phyloP scores from a whole-genome alignment of 2,797 vertebrate species.

The Ambastaia sidthimunki region DNA sequence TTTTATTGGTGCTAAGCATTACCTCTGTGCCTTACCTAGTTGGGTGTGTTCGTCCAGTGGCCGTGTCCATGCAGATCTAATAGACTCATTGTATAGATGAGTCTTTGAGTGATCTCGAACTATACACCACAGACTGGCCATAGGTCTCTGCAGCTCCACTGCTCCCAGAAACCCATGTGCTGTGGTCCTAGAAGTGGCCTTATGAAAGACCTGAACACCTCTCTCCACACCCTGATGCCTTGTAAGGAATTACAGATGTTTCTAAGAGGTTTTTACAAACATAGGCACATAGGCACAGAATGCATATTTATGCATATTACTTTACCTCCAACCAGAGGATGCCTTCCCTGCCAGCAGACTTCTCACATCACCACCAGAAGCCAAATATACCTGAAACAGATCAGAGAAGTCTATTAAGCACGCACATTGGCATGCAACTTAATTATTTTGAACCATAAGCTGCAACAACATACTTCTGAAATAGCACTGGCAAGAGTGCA shows the following conservation, averaged over 20 bases:
- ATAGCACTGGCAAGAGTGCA: slow-evolving; percentile 80
- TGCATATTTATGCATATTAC: neutral
- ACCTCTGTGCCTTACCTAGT: slow-evolving; percentile 81
- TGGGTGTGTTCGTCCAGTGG: slow-evolving; percentile 89
- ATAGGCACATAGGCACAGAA: neutral
- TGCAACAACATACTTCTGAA: slow-evolving; percentile 77
- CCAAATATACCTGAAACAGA: slow-evolving; percentile 84
- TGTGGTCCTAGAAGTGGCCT: slow-evolving; percentile 83
- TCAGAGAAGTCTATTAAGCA: slow-evolving; percentile 42
- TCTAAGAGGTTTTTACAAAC: neutral
- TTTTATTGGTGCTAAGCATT: neutral
- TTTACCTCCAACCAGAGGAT: slow-evolving; percentile 89
- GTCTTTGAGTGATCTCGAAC: slow-evolving; percentile 87
- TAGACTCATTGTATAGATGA: slow-evolving; percentile 85
- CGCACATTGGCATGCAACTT: neutral
- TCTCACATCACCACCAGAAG: slow-evolving; percentile 84
- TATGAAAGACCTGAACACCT: slow-evolving; percentile 88
- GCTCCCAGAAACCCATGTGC: slow-evolving; percentile 90
- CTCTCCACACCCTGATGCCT: slow-evolving; percentile 89
- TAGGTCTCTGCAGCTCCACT: slow-evolving; percentile 82
- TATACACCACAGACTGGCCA: slow-evolving; percentile 84
- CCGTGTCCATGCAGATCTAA: slow-evolving; percentile 85
- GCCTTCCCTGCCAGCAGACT: slow-evolving; percentile 83
- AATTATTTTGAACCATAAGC: neutral
- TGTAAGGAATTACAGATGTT: neutral